These are phyloP conservation scores for Megaceryle torquata DNA, from an alignment of 2,113 vertebrate species.

Conservation along the genomic window DNA sequence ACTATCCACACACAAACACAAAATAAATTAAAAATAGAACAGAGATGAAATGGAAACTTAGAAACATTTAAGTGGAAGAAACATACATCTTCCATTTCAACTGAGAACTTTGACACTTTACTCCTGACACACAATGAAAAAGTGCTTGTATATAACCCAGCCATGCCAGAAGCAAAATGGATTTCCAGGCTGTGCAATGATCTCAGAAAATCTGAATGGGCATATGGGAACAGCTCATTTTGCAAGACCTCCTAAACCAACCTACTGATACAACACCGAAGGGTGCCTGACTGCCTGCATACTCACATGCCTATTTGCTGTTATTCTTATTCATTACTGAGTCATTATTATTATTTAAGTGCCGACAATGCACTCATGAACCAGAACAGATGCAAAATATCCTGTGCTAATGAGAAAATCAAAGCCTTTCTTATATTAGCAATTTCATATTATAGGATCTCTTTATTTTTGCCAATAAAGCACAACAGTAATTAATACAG, in stretches of 20 bases:
- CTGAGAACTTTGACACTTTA: constrained; percentile 1
- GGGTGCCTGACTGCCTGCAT: constrained; percentile 51
- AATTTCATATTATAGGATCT: constrained; percentile 64
- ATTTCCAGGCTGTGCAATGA: not conserved
- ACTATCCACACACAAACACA: not conserved
- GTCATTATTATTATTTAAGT: constrained; percentile 72
- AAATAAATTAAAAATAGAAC: not conserved
- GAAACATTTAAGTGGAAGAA: not conserved
- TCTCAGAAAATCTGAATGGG: constrained; percentile 35
- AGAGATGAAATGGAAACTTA: not conserved
- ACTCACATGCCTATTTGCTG: constrained; percentile 51
- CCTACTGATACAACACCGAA: constrained; percentile 56
- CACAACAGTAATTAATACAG: constrained; percentile 67
- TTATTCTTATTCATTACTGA: constrained; percentile 68
- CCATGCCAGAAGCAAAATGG: not conserved
- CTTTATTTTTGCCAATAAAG: constrained; percentile 67
- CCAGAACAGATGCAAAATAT: constrained; percentile 72
- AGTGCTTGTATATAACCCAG: not conserved
- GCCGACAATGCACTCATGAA: constrained; percentile 55
- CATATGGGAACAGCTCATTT: constrained; percentile 24
- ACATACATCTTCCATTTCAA: not conserved
- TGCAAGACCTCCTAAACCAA: constrained; percentile 47
- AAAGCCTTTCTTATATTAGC: constrained; percentile 64
- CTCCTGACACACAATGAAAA: not conserved
- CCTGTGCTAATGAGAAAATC: constrained; percentile 70